Conservation (phyloP, 1,140 invertebrate genomes). For the Zaprionus ornatus region DNA sequence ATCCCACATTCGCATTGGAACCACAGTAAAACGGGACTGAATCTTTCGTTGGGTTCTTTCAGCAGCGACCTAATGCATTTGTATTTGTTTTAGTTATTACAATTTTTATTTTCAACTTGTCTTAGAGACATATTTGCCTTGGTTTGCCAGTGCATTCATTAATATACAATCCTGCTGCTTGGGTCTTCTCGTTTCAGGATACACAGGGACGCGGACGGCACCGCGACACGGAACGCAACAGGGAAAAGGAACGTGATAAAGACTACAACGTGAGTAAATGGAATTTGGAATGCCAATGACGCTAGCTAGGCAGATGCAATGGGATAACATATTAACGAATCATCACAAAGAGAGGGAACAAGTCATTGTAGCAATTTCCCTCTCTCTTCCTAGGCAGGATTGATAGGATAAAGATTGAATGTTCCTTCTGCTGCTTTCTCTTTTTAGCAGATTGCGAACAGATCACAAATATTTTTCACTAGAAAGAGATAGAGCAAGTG, state of each 20-base stretch:
- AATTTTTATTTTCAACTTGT: conserved; percentile 24
- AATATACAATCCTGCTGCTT: conserved; percentile 16
- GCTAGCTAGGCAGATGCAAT: background rate
- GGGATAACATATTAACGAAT: background rate
- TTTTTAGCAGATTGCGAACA: too few relatives aligned
- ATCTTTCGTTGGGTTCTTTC: background rate
- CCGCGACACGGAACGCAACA: conserved; percentile 46
- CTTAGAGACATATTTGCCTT: background rate
- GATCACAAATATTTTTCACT: too few relatives aligned
- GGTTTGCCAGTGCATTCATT: background rate
- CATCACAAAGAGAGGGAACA: too few relatives aligned
- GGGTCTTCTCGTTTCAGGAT: conserved; percentile 57
- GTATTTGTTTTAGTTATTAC: conserved; percentile 10
- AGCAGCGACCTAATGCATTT: conserved; percentile 8
- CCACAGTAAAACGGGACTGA: background rate
- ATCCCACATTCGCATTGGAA: conserved; percentile 8
- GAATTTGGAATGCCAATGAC: background rate
- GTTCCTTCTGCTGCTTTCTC: too few relatives aligned
- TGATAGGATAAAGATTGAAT: too few relatives aligned
- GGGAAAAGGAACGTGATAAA: conserved; percentile 42
- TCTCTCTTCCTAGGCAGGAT: too few relatives aligned
- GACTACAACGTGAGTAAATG: conserved; percentile 25
- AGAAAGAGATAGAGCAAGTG: too few relatives aligned
- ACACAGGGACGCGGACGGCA: conserved; percentile 35
- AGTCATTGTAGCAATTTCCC: too few relatives aligned